These are phyloP conservation scores for Eidolon dupreanum DNA, from an alignment of 2,797 vertebrate genomes.

Conservation along the genomic window DNA sequence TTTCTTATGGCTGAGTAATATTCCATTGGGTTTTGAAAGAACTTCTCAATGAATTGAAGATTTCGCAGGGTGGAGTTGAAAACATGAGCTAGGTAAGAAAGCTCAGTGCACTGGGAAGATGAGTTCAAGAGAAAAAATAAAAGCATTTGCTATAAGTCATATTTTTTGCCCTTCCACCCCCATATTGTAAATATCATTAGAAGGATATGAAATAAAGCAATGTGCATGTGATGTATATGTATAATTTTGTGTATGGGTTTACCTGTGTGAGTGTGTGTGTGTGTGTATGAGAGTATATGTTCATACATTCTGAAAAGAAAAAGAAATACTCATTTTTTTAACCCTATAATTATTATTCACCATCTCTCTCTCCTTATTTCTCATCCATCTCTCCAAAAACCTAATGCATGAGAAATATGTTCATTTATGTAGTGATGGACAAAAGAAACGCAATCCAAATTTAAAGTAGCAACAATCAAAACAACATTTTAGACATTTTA, in stretches of 20 bases:
- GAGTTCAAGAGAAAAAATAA: not conserved
- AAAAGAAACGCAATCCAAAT: not conserved
- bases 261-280: not conserved
- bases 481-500: not conserved
- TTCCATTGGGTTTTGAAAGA: not conserved
- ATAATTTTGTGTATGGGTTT: not conserved
- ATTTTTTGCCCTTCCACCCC: not conserved
- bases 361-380: not conserved
- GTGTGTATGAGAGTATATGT: not conserved
- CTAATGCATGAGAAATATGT: not conserved
- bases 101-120: not conserved
- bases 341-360: not conserved
- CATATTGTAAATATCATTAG: not conserved
- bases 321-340: not conserved
- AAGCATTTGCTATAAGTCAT: not conserved
- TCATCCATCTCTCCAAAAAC: not conserved
- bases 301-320: not conserved
- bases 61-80: not conserved
- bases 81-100: not conserved
- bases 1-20: no score
- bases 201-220: not conserved
- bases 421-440: not conserved
- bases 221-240: not conserved
- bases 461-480: slow-evolving; percentile 19
- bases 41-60: not conserved